These are phyloP conservation scores for Ictalurus punctatus DNA, from an alignment of 2,113 vertebrate genomes.

Conservation along the genomic window DNA sequence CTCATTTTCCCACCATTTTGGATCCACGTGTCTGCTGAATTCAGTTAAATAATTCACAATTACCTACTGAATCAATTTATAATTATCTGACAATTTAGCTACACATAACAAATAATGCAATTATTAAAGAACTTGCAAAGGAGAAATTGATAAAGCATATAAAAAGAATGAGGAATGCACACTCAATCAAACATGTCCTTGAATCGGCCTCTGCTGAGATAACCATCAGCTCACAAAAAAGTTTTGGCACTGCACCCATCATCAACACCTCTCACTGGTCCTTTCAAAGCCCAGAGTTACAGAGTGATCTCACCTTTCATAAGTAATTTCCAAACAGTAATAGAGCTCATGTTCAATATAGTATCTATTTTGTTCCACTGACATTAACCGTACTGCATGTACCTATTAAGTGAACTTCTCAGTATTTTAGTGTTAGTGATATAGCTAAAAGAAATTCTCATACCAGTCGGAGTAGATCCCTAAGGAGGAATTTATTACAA, in stretches of 20 bases:
- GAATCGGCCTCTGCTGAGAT: neutral
- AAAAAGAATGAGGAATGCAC: neutral
- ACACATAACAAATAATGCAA: constrained; percentile 1
- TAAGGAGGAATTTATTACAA: neutral
- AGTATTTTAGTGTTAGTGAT: neutral
- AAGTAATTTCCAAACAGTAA: neutral
- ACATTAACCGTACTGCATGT: neutral
- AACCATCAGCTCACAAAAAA: neutral
- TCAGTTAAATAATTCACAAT: neutral
- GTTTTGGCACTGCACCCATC: neutral
- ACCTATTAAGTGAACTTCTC: neutral
- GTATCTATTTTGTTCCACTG: neutral
- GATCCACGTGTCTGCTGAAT: neutral
- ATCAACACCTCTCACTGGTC: neutral
- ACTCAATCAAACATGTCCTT: neutral
- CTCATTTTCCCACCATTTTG: neutral
- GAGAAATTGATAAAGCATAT: constrained; percentile 8
- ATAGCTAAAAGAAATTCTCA: neutral
- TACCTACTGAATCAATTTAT: neutral
- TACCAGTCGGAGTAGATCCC: neutral
- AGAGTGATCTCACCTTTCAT: neutral
- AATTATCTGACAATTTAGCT: neutral
- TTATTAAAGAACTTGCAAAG: neutral
- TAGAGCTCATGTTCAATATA: neutral
- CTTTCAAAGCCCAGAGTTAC: neutral